Evolutionary conservation across 92 coral and sea anemone genomes (phyloP), one percentile per base, ranked within the genome.

Genomic region (Epizoanthus rinbou): DNA sequence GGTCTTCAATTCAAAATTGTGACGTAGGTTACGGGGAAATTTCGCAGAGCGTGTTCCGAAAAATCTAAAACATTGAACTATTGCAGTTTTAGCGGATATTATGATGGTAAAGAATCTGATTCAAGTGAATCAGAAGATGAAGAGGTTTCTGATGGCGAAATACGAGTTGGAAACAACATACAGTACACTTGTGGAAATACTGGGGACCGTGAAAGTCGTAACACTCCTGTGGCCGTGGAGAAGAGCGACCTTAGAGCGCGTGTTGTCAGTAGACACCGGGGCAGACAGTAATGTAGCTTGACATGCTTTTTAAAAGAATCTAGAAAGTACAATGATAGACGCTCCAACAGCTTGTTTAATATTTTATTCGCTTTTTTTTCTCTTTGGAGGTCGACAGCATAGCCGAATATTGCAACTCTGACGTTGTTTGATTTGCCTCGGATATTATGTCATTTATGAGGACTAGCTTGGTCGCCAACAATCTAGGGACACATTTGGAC

Each of bases 41-140:
- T 57, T 57, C 62, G 63, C 21, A 8, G 63, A 57, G 18, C 63
- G 63, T 57, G 31, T 28, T 28, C 31, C 31, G 31, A 28, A 28
- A 28, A 0, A 0, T 57, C n/a, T 17, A 57, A 57, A 57, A 57
- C 62, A 17, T 57, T 57, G 62, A 13, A 57, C 62, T 17, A 57
- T 57, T 57, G 8, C 62, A 57, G 62, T 57, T 3, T 57, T 28
- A 57, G 18, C 62, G 62, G 62, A 3, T 57, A 57, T 57, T 57
- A 57, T 57, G 62, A 57, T 57, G 62, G 62, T 57, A 57, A 57
- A 57, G 62, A 57, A 57, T 57, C 62, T 57, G 62, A 57, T 57
- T 57, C 62, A 57, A 57, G 62, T 57, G 62, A 57, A 57, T 57
- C 16, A 57, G 62, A 57, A 57, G 62, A 57, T 57, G 62, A 57